phyloP scores from a whole-genome alignment of 1,140 invertebrate species.

The Hypsibius dujardini region DNA sequence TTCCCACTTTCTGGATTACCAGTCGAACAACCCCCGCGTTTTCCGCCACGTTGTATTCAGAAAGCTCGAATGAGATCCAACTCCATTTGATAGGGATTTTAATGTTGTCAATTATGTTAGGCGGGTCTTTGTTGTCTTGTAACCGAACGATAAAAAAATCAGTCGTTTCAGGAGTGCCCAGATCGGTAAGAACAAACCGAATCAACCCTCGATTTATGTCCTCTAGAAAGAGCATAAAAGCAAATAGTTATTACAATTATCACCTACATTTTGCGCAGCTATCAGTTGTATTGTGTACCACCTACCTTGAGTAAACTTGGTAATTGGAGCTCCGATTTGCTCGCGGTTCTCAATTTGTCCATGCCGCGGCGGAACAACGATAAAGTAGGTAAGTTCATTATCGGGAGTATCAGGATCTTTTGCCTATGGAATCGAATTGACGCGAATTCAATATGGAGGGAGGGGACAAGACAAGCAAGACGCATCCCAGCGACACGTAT shows the following conservation, averaged over 20 bases:
- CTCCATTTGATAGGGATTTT: slow-evolving; percentile 32
- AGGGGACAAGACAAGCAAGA: no score
- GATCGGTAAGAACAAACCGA: slow-evolving; percentile 27
- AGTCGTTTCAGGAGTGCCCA: slow-evolving; percentile 23
- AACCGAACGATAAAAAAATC: slow-evolving; percentile 31
- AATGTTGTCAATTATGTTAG: slow-evolving; percentile 29
- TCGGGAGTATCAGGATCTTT: slow-evolving; percentile 30
- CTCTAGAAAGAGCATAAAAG: slow-evolving; percentile 5
- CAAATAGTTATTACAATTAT: no score
- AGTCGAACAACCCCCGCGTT: slow-evolving; percentile 2
- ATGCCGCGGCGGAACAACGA: slow-evolving; percentile 27
- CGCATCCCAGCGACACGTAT: no score
- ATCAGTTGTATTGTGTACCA: no score
- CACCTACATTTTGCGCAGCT: no score
- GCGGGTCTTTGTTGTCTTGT: slow-evolving; percentile 28
- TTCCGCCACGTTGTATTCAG: slow-evolving; percentile 3
- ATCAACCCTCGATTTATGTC: slow-evolving; percentile 30
- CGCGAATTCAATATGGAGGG: no score
- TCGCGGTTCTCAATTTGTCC: slow-evolving; percentile 27
- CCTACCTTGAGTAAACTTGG: slow-evolving; percentile 28
- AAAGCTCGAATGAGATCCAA: neutral
- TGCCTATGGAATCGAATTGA: slow-evolving; percentile 20
- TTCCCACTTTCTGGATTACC: neutral
- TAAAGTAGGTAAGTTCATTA: slow-evolving; percentile 28
- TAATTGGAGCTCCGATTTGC: slow-evolving; percentile 22